Conservation (phyloP, 2,113 vertebrate genomes). For the Tautogolabrus adspersus region DNA sequence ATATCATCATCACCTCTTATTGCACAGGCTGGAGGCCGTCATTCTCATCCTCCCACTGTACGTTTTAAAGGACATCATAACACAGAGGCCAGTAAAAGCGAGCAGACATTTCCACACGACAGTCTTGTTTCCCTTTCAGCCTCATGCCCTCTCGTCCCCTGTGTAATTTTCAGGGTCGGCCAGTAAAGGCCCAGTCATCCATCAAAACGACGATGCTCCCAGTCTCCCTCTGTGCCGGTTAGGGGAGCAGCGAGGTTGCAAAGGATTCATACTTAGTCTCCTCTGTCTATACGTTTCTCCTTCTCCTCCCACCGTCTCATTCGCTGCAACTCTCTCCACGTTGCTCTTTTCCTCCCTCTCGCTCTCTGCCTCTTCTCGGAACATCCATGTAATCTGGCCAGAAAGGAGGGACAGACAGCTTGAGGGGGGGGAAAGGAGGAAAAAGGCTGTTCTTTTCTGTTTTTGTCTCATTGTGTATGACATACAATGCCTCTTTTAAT, state of each 20-base stretch:
- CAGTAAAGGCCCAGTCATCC: constrained; percentile 71
- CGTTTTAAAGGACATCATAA: constrained; percentile 20
- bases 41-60: constrained; percentile 9
- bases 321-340: constrained; percentile 33
- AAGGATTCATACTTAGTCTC: constrained; percentile 57
- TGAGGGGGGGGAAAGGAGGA: background rate
- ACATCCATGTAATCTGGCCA: constrained; percentile 61
- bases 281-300: constrained; percentile 34
- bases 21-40: constrained; percentile 23
- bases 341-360: constrained; percentile 50
- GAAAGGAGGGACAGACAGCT: constrained; percentile 58
- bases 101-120: constrained; percentile 39
- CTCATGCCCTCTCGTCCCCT: constrained; percentile 61
- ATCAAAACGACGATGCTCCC: constrained; percentile 70
- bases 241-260: constrained; percentile 37
- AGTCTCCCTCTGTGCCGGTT: constrained; percentile 48
- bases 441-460: constrained; percentile 44
- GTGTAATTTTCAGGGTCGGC: constrained; percentile 63
- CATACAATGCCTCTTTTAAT: constrained; percentile 62
- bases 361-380: constrained; percentile 39
- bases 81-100: constrained; percentile 24
- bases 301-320: constrained; percentile 35
- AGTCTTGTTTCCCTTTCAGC: constrained; percentile 66
- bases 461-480: constrained; percentile 58
- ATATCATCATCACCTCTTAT: constrained; percentile 30